Evolutionary conservation across 2,113 vertebrate species (phyloP), one percentile per base, ranked within the genome.

Genomic region (Tragulus kanchil): DNA sequence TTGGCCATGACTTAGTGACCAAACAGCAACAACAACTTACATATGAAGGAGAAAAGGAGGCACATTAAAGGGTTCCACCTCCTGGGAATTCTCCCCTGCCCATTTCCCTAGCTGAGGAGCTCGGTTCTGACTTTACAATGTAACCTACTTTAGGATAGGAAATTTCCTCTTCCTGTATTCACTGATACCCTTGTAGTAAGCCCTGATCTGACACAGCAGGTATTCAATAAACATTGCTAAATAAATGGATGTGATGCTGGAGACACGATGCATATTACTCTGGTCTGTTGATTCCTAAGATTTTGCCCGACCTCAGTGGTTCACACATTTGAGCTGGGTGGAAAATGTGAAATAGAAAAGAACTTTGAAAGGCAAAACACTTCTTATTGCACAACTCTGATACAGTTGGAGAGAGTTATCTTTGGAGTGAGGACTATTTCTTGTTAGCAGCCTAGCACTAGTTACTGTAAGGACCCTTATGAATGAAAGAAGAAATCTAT

Each of bases 401-500:
- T 6, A 84, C 31, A 65, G 52, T 77, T 86, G 45, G 42, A 61
- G 52, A 62, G 6, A 69, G 21, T 65, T 17, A 71, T 59, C 75
- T 75, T 65, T n/a, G 45, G 12, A 45, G 26, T 7, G 17, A 84
- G 54, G 52, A 62, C 26, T 62, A 52, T 64, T 75, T 87, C 1
- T 54, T 83, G 31, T 84, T 79, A 85, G 56, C 19, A 36, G 21
- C 21, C 42, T 90, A 71, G 11, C 64, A 67, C 2, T 16, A 77
- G 42, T 89, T 71, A 79, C 19, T 14, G 26, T 31, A 71, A 42
- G 56, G 8, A 42, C 56, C 61, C 42, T 58, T 71, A 10, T 19
- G 56, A 92, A 86, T 48, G 14, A 85, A 94, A 71, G 26, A 75
- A 59, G 48, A 52, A 45, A 82, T 91, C 48, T 11, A 82, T 59